Conservation (phyloP, 2,888 invertebrate genomes). For the Venusia cambrica region DNA sequence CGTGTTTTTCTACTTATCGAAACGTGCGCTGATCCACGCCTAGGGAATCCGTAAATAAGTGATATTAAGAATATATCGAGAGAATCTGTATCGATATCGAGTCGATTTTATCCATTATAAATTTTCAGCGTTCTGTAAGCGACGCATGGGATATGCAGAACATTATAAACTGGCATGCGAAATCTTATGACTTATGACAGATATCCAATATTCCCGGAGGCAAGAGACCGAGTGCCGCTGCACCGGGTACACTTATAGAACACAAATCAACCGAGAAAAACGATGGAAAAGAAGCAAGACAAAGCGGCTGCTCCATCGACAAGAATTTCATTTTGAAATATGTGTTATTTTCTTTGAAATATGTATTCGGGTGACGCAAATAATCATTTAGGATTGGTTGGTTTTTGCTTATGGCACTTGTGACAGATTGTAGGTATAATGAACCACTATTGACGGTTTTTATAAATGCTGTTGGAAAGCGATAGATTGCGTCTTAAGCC, state of each 20-base stretch:
- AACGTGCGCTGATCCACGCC: constrained; percentile 32
- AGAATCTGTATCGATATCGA: constrained; percentile 10
- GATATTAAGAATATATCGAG: constrained; percentile 16
- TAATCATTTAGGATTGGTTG: constrained; percentile 40
- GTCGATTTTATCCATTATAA: constrained; percentile 34
- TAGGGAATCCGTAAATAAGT: constrained; percentile 34
- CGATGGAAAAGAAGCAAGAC: constrained; percentile 58
- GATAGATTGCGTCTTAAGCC: no score
- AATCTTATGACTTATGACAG: constrained; percentile 68
- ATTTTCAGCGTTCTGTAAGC: constrained; percentile 38
- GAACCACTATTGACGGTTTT: no score
- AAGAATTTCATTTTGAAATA: constrained; percentile 68
- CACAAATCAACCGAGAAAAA: constrained; percentile 66
- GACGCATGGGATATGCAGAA: constrained; percentile 43
- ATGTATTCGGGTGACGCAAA: constrained; percentile 59
- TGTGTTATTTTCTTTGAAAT: constrained; percentile 66
- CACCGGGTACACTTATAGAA: constrained; percentile 53
- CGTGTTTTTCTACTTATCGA: constrained; percentile 32
- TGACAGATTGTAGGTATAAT: no score
- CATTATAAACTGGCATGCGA: constrained; percentile 58
- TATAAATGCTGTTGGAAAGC: no score
- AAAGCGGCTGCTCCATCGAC: constrained; percentile 64
- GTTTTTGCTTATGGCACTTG: no score
- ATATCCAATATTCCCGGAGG: constrained; percentile 66
- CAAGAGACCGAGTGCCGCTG: constrained; percentile 52